Evolutionary conservation across 92 coral and sea anemone genomes (phyloP), one percentile per base, ranked within the genome.

Genomic region (Actinernus sp.): DNA sequence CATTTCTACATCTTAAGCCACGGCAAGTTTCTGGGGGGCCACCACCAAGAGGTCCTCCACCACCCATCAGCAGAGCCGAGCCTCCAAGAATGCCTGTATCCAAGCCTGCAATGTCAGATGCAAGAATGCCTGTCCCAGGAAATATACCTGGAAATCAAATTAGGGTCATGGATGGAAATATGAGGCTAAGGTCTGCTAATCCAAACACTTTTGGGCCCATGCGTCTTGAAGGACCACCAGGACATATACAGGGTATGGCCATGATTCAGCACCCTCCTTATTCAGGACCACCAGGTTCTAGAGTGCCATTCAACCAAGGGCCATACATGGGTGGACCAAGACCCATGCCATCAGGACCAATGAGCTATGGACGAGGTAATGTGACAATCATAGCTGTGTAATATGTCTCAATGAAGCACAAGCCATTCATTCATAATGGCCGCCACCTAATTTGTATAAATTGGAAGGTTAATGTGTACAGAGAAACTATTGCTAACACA

Each of bases 1-100:
- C 86, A n/a, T 93, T 70, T 67, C 67, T 58, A 27, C 98, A 93
- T 77, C 55, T 58, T 10, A 82, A 90, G 18, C 97, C 97, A 6
- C 84, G 72, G 12, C 38, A 61, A 32, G 14, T 23, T 44, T 64
- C 88, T 28, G 51, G 21, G 13, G 67, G 26, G 0, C 21, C 34
- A 3, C 46, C 56, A 19, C 52, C 60, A 13, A n/a, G n/a, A n/a
- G n/a, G n/a, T n/a, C n/a, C n/a, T n/a, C n/a, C n/a, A 34, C 52
- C 52, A 8, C 52, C 52, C 8, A 36, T 36, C 7, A 36, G 41
- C 41, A 36, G 14, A 36, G 41, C 8, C 8, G 41, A 36, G 8
- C 14, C 41, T 36, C 52, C 18, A 5, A n/a, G n/a, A n/a, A n/a
- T n/a, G n/a, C n/a, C n/a, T n/a, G n/a, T n/a, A n/a, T n/a, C n/a